A percentile compares a stretch with the other conserved stretches of the same genome.
Conservation (phyloP, 2,113 vertebrate species). For the Cryptomyrus ogoouensis region DNA sequence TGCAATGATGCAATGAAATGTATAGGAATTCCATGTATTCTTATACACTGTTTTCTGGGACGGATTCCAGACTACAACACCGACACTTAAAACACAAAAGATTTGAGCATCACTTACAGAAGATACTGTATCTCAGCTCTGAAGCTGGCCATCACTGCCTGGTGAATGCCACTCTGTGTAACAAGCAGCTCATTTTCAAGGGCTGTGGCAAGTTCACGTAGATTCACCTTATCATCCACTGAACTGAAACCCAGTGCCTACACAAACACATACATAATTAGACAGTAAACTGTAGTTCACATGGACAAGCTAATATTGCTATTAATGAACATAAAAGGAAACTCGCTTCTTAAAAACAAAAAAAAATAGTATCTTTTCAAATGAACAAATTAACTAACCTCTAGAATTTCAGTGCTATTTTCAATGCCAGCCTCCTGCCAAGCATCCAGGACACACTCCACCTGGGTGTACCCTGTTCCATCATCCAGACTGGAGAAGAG, state of each 20-base stretch:
- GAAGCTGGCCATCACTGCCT: conserved; percentile 84
- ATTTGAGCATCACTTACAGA: conserved; percentile 67
- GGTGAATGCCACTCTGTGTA: conserved; percentile 81
- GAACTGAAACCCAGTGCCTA: conserved; percentile 82
- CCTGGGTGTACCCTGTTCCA: conserved; percentile 74
- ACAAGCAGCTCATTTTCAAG: conserved; percentile 85
- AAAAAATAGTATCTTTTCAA: background rate
- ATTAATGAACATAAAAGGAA: background rate
- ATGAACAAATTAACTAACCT: conserved; percentile 57
- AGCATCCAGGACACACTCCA: conserved; percentile 73
- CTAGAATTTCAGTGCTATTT: conserved; percentile 82
- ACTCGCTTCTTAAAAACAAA: background rate
- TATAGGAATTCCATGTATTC: background rate
- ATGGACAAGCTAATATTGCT: background rate
- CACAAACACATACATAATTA: background rate
- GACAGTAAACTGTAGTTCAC: background rate
- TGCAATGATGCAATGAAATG: background rate
- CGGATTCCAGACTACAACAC: background rate
- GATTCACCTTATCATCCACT: conserved; percentile 77
- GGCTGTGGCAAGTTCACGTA: conserved; percentile 76
- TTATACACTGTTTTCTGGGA: background rate
- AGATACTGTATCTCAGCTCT: conserved; percentile 84
- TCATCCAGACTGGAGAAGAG: conserved; percentile 89
- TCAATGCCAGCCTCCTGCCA: conserved; percentile 89
- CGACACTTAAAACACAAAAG: background rate